Percentiles rank a stretch among this genome's conserved stretches.
Conservation (phyloP, 2,797 vertebrate genomes). For the Sandelia bainsii region DNA sequence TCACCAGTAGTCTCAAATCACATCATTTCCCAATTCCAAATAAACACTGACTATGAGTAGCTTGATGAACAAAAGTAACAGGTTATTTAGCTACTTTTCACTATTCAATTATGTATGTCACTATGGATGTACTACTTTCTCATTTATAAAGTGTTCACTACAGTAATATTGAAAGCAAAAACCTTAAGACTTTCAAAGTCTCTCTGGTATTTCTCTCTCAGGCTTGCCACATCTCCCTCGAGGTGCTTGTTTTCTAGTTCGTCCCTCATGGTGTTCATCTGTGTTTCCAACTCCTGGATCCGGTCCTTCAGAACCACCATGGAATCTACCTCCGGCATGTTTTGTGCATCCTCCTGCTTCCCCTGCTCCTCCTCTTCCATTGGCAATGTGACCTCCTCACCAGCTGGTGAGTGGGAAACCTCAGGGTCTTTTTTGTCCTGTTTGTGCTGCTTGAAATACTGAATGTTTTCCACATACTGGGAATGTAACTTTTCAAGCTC, state of each 20-base stretch:
- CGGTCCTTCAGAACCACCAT: conserved; percentile 89
- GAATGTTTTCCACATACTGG: conserved; percentile 86
- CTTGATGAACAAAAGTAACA: conserved; percentile 37
- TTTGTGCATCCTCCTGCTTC: conserved; percentile 32
- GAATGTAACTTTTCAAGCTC: conserved; percentile 90
- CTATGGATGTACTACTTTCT: conserved; percentile 44
- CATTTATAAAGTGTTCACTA: conserved; percentile 29
- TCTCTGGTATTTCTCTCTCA: conserved; percentile 97
- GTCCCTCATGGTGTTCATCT: conserved; percentile 93
- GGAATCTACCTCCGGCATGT: conserved; percentile 79
- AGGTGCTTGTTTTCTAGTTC: conserved; percentile 93
- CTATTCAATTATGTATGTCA: conserved; percentile 4
- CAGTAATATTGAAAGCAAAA: conserved; percentile 74
- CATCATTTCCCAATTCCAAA: conserved; percentile 66
- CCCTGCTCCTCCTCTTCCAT: conserved; percentile 69
- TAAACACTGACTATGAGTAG: conserved; percentile 36
- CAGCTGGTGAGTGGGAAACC: not conserved
- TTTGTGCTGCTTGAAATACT: conserved; percentile 80
- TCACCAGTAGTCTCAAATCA: conserved; percentile 19
- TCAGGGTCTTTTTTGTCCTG: conserved; percentile 61
- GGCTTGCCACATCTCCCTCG: conserved; percentile 86
- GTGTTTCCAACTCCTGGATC: conserved; percentile 93
- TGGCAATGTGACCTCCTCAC: conserved; percentile 45
- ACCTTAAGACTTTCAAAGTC: conserved; percentile 99
- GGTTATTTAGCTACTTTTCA: conserved; percentile 18